Evolutionary conservation across 2,797 vertebrate genomes (phyloP).

Genomic region (Chiroxiphia lanceolata): DNA sequence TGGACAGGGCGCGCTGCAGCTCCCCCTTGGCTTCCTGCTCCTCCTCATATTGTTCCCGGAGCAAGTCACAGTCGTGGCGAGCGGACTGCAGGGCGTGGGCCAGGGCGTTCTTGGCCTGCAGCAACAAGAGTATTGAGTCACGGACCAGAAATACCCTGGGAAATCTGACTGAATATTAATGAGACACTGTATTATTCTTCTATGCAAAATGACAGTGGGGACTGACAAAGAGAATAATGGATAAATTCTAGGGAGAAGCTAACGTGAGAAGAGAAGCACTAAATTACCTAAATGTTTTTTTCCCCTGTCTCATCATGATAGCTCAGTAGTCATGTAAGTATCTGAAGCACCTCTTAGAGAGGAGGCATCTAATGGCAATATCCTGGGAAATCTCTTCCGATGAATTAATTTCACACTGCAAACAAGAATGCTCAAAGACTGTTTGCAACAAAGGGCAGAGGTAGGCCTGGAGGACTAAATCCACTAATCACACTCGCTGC

Average conservation of each 20-base stretch:
- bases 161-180: not conserved
- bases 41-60: not conserved
- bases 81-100: not conserved
- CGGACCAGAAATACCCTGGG: not conserved
- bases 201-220: no score
- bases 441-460: not conserved
- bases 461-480: not conserved
- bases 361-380: not conserved
- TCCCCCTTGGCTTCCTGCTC: not conserved
- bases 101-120: not conserved
- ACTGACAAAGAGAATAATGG: no score
- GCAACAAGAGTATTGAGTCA: not conserved
- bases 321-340: not conserved
- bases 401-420: fast-evolving
- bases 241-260: no score
- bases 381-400: not conserved
- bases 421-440: not conserved
- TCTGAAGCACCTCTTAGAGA: not conserved
- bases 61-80: not conserved
- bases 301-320: not conserved
- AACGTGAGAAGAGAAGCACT: no score
- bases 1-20: not conserved
- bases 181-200: no score
- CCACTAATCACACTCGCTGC: not conserved
- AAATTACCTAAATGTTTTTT: not conserved